A percentile compares a stretch with the other conserved stretches of the same genome.
These are phyloP conservation scores for Ylistrum balloti DNA, from an alignment of 1,140 invertebrate genomes.

Conservation along the genomic window DNA sequence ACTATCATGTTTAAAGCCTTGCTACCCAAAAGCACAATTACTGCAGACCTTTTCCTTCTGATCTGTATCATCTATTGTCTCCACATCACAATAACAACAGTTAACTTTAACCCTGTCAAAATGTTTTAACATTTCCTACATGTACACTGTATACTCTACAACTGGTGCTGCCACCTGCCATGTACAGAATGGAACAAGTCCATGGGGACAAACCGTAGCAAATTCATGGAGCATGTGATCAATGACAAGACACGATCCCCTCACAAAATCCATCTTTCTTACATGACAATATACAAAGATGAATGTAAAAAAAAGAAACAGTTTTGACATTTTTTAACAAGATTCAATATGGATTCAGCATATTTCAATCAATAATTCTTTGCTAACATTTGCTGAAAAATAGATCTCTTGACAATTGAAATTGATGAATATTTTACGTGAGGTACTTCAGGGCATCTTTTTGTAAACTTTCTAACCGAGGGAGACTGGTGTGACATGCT, in stretches of 20 bases:
- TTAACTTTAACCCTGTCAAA: not conserved
- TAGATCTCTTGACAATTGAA: conserved; percentile 20
- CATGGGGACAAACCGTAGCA: not conserved
- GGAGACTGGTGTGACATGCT: not conserved
- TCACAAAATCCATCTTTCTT: not conserved
- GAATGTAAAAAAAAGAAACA: not conserved
- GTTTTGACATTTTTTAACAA: not conserved
- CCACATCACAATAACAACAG: not conserved
- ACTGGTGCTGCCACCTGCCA: not conserved
- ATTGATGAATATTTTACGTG: not conserved
- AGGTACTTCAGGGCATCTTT: conserved; percentile 1
- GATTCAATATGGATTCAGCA: conserved; percentile 20
- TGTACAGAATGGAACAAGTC: not conserved
- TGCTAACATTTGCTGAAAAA: not conserved
- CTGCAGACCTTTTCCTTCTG: too few relatives aligned
- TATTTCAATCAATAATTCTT: conserved; percentile 30
- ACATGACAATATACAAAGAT: not conserved
- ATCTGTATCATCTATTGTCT: not conserved
- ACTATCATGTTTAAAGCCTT: too few relatives aligned
- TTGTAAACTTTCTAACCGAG: not conserved
- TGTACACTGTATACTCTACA: not conserved
- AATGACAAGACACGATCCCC: not conserved
- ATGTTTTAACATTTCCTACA: not conserved
- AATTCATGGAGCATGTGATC: not conserved
- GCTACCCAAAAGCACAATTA: too few relatives aligned